Percentiles rank a stretch among this genome's conserved stretches.
Conservation (phyloP, 2,888 invertebrate species). For the Caenorhabditis sp. region DNA sequence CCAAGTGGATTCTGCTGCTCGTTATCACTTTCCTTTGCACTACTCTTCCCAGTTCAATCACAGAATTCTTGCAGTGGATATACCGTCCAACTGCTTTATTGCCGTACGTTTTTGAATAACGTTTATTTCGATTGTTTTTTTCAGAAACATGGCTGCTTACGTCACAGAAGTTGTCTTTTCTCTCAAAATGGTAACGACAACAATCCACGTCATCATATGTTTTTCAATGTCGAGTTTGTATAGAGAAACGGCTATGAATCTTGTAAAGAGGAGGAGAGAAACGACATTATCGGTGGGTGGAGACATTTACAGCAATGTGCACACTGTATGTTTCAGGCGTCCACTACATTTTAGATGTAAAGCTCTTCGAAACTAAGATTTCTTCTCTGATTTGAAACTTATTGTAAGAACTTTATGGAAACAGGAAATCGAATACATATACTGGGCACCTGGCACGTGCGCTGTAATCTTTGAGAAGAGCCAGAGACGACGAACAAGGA, state of each 20-base stretch:
- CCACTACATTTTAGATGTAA: no score
- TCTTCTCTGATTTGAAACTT: no score
- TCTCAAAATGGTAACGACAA: background rate
- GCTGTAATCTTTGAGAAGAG: background rate
- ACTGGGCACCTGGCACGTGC: background rate
- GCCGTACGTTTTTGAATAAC: no score
- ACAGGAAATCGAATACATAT: background rate
- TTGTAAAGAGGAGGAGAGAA: background rate
- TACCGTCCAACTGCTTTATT: no score
- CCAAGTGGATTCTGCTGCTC: slow-evolving; percentile 6
- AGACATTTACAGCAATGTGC: background rate
- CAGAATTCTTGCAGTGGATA: background rate
- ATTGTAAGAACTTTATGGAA: no score
- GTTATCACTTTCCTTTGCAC: slow-evolving; percentile 3
- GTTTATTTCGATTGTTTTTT: background rate
- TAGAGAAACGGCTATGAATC: background rate
- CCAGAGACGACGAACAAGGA: background rate
- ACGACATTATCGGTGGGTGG: background rate
- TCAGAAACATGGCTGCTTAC: background rate
- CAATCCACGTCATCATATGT: slow-evolving; percentile 13
- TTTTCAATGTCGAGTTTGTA: slow-evolving; percentile 1
- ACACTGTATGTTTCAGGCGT: no score
- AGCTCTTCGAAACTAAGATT: no score
- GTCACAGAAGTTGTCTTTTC: background rate
- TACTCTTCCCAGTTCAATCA: background rate